Evolutionary conservation across 2,888 invertebrate species (phyloP), one percentile per base, ranked within the genome.

Genomic region (Dynastes tityus): DNA sequence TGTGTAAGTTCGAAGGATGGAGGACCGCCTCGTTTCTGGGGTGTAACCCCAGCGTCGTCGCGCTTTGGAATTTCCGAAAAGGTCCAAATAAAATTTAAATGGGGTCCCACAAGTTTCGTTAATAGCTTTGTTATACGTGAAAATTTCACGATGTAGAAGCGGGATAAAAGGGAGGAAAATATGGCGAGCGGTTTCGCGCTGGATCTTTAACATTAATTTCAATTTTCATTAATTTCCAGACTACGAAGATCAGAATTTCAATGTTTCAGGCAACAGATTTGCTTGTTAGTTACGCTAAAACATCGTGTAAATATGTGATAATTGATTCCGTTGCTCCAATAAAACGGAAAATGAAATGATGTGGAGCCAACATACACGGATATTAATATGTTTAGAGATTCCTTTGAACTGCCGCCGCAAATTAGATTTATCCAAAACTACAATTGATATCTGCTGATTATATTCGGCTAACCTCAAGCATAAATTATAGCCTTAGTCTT

Each of bases 41-140:
- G 16, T 58, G 55, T 58, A 16, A 58, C 55, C 11, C 1, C 63
- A 9, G 2, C 16, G 55, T 32, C 63, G 29, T 32, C 29, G 63
- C 63, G 29, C 68, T 68, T 37, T 27, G 68, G 68, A 68, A 68
- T 68, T 68, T 68, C 29, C 51, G 51, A 51, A 67, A 68, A 68
- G 68, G 68, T 68, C 51, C 27, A 51, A 68, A 68, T 68, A 68
- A 68, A 68, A 68, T 68, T 68, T 68, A 51, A 68, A 68, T 68
- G 68, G 51, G 68, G 49, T 40, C 68, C 51, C 40, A 27, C 68
- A 68, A 68, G 49, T 68, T 68, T 68, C 68, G 68, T 51, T 68
- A 68, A 68, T 68, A 68, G 68, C 68, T 68, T 68, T 51, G 68
- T 68, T 68, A 68, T 68, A 68, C 68, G 68, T 51, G 68, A 51